Evolutionary conservation across 2,888 invertebrate species (phyloP).

Genomic region (Papilio demoleus): DNA sequence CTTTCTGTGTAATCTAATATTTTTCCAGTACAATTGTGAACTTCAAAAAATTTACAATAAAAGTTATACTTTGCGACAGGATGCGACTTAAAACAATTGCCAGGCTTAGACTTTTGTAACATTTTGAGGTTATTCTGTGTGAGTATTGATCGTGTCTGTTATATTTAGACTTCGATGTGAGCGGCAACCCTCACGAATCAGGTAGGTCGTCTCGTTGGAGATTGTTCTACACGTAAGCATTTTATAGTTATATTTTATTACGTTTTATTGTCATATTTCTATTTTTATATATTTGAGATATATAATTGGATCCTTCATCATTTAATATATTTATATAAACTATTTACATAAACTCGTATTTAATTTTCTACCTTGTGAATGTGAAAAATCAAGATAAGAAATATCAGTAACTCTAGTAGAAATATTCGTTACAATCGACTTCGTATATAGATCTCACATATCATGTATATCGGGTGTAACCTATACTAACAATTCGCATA

Average conservation of each 20-base stretch:
- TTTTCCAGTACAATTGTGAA: not conserved
- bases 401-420: no score
- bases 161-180: constrained; percentile 38
- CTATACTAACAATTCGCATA: no score
- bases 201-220: constrained; percentile 35
- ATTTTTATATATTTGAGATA: not conserved
- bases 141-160: constrained; percentile 40
- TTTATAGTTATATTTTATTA: constrained; percentile 21
- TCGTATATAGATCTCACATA: no score
- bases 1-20: not conserved
- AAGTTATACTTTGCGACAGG: not conserved
- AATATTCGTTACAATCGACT: no score
- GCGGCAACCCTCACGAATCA: constrained; percentile 31
- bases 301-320: not conserved
- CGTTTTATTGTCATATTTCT: not conserved
- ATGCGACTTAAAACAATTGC: not conserved
- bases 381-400: no score
- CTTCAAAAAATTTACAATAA: not conserved
- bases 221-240: constrained; percentile 29
- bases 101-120: not conserved
- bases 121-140: constrained; percentile 21
- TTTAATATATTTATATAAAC: no score
- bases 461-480: no score
- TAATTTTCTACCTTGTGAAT: not conserved
- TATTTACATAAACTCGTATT: not conserved